These are phyloP conservation scores for Eciton burchellii DNA, from an alignment of 1,140 invertebrate genomes.

Conservation along the genomic window DNA sequence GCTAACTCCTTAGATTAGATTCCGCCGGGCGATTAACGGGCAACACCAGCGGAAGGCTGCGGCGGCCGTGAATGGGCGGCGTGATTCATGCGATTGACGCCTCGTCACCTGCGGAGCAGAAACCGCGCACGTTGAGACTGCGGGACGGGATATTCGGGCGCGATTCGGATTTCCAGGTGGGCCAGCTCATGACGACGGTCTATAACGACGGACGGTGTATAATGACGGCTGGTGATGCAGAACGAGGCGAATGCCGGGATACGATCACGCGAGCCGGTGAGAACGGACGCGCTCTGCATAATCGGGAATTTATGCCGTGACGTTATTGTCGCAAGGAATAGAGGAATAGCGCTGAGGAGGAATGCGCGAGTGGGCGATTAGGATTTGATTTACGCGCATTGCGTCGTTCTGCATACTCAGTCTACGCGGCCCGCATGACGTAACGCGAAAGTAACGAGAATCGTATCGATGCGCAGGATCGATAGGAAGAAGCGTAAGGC, in stretches of 20 bases:
- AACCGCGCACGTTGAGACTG: background rate
- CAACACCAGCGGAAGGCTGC: background rate
- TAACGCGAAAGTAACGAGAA: background rate
- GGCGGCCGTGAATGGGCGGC: background rate
- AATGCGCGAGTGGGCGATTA: too few relatives aligned
- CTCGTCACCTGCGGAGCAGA: constrained; percentile 40
- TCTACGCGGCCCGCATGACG: background rate
- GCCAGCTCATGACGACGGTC: too few relatives aligned
- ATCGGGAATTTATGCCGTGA: background rate
- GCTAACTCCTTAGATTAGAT: background rate
- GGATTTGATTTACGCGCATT: background rate
- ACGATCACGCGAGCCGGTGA: background rate
- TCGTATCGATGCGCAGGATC: constrained; percentile 6
- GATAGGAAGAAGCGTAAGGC: background rate
- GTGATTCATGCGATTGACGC: constrained; percentile 19
- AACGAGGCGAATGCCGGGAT: background rate
- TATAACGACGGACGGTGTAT: too few relatives aligned
- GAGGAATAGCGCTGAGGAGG: too few relatives aligned
- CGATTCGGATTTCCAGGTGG: too few relatives aligned
- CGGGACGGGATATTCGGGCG: background rate
- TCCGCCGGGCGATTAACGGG: background rate
- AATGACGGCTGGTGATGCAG: background rate
- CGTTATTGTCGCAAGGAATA: background rate
- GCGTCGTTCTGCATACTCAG: background rate
- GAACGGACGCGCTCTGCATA: background rate